Evolutionary conservation across 2,797 vertebrate genomes (phyloP).

Genomic region (Phalanger gymnotis): DNA sequence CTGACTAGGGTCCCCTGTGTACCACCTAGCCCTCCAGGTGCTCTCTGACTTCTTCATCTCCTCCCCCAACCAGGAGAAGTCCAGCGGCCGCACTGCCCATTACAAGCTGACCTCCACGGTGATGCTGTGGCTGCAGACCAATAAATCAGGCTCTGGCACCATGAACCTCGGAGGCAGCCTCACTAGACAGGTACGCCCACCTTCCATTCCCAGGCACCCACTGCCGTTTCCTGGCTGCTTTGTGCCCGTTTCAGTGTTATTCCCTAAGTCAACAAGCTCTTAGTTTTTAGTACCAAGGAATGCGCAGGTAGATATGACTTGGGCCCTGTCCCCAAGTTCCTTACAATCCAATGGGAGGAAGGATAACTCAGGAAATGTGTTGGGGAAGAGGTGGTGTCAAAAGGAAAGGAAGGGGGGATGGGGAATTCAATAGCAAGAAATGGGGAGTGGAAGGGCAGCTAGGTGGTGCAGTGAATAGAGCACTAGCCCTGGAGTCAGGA

Average conservation of each 20-base stretch:
- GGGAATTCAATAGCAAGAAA: not conserved
- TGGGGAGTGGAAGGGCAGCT: no score
- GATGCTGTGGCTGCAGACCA: slow-evolving; percentile 99
- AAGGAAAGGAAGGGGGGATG: not conserved
- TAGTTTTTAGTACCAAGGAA: not conserved
- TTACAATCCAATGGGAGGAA: not conserved
- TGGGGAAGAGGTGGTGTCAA: not conserved
- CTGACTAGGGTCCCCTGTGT: not conserved
- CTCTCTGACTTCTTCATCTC: slow-evolving; percentile 17
- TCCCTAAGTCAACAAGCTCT: not conserved
- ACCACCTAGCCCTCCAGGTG: not conserved
- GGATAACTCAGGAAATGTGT: not conserved
- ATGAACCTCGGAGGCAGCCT: slow-evolving; percentile 99
- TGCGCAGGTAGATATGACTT: not conserved
- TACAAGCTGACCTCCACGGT: slow-evolving; percentile 99
- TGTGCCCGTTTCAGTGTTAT: not conserved
- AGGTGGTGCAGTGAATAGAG: no score
- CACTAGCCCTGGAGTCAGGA: no score
- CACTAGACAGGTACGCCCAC: slow-evolving; percentile 93
- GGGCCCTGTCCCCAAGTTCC: not conserved
- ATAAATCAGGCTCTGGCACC: slow-evolving; percentile 96
- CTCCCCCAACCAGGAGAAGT: slow-evolving; percentile 91
- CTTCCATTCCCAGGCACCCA: fast-evolving
- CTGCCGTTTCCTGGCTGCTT: no score
- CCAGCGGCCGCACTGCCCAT: slow-evolving; percentile 97